Base-by-base conservation (phyloP, 2,888 invertebrate genomes). In the Ptychoptera contaminata region DNA sequence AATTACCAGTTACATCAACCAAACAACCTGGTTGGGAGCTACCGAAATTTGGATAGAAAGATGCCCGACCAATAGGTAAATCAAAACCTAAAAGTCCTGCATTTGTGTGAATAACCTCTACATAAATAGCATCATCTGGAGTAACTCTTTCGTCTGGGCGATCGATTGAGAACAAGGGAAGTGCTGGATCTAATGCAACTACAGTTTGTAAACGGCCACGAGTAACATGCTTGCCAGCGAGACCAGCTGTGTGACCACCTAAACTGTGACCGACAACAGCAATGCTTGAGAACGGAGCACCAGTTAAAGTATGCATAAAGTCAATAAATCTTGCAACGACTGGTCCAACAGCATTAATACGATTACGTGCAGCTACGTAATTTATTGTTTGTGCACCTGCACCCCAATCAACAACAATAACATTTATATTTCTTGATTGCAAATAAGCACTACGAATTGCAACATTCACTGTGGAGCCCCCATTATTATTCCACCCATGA, bases 401-500 rank as follows among this genome's bases (percentile, higher is more conserved):
- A 43, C 60, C 59, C 63, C 63, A 63, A 43, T 63, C 62, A n/a
- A 56, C 54, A 2, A 62, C 52, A 12, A 63, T 58, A 7, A 61
- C 54, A 48, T 62, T 62, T 38, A 52, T 60, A 46, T 62, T 58
- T 16, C 53, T 56, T 44, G 50, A 53, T 35, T 51, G 50, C 2
- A 61, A 47, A 23, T 61, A 61, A 5, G 60, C 60, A 35, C 23
- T 39, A 16, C 59, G 58, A 2, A 61, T 50, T 6, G 51, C 50
- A 2, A 23, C 45, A 44, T 60, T 61, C 1, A 61, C 45, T 8
- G 50, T 52, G 39, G 73, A 69, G 46, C 64, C 62, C 38, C 72
- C 72, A 54, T 71, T 67, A 50, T 72, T 70, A 46, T 69, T 68
- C 75, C 75, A 76, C 9, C 75, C 75, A 50, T 75, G 75, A 31